Conservation (phyloP, 2,797 vertebrate species). For the Chloroceryle amazona region DNA sequence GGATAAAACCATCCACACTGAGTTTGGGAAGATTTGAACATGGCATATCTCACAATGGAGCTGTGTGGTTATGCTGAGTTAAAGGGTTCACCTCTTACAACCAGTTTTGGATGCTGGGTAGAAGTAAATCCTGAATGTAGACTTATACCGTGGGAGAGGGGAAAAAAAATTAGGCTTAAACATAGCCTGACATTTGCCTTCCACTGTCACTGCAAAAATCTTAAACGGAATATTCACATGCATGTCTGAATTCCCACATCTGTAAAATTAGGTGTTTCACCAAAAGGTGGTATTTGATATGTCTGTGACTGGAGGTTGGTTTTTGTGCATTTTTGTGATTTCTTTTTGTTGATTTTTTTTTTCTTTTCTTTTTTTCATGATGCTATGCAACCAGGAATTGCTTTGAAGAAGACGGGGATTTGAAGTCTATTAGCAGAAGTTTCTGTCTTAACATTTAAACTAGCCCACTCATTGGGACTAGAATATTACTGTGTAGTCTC, state of each 20-base stretch:
- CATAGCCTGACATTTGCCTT: neutral
- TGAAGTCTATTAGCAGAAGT: neutral
- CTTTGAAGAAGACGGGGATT: neutral
- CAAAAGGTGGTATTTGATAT: neutral
- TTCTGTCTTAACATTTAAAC: slow-evolving; percentile 39
- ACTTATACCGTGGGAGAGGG: neutral
- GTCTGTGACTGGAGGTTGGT: neutral
- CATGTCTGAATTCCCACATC: neutral
- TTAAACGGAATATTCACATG: neutral
- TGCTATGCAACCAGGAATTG: neutral
- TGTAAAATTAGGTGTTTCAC: neutral
- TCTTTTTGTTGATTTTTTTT: rapidly evolving
- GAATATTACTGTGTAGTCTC: slow-evolving; percentile 2
- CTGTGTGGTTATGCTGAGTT: neutral
- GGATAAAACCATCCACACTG: rapidly evolving
- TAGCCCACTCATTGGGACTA: neutral
- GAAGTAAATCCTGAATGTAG: neutral
- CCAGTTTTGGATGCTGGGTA: neutral
- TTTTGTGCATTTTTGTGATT: neutral
- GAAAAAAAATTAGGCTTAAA: neutral
- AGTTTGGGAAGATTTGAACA: neutral
- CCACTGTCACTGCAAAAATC: neutral
- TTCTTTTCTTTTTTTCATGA: neutral
- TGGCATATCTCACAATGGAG: no score
- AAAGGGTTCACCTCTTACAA: neutral